Percentiles rank a stretch among this genome's conserved stretches.
Conservation (phyloP, 2,113 vertebrate species). For the Forbesichthys papilliferus region DNA sequence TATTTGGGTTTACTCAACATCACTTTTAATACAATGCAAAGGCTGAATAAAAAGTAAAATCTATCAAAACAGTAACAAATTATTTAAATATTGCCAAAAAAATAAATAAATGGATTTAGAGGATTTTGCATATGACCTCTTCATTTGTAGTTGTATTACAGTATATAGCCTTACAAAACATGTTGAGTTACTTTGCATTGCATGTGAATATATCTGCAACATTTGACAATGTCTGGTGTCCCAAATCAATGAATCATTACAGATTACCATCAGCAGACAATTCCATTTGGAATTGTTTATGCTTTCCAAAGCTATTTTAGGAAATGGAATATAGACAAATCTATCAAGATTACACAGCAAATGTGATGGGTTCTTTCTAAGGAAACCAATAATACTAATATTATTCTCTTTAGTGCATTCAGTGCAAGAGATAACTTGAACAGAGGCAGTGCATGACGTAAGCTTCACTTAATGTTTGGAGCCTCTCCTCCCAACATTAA, state of each 20-base stretch:
- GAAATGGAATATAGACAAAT: slow-evolving; percentile 25
- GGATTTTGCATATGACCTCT: no score
- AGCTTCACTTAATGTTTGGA: slow-evolving; percentile 28
- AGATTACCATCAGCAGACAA: slow-evolving; percentile 24
- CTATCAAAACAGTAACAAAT: no score
- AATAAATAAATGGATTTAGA: no score
- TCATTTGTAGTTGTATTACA: no score
- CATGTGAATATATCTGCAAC: no score
- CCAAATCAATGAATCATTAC: background rate
- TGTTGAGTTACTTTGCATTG: no score
- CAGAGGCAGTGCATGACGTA: slow-evolving; percentile 24
- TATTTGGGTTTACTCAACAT: no score
- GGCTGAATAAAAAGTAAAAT: no score
- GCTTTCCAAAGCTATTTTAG: slow-evolving; percentile 31
- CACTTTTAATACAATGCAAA: no score
- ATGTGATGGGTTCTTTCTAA: slow-evolving; percentile 29
- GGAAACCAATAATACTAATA: slow-evolving; percentile 34
- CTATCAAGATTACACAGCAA: background rate
- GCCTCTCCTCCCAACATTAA: slow-evolving; percentile 31
- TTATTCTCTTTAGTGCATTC: slow-evolving; percentile 38
- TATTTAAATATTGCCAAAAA: no score
- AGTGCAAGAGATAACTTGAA: slow-evolving; percentile 15
- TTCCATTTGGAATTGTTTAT: slow-evolving; percentile 28
- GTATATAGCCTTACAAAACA: no score
- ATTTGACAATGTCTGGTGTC: background rate